phyloP scores from a whole-genome alignment of 2,888 invertebrate species.

The Frankliniella intonsa region DNA sequence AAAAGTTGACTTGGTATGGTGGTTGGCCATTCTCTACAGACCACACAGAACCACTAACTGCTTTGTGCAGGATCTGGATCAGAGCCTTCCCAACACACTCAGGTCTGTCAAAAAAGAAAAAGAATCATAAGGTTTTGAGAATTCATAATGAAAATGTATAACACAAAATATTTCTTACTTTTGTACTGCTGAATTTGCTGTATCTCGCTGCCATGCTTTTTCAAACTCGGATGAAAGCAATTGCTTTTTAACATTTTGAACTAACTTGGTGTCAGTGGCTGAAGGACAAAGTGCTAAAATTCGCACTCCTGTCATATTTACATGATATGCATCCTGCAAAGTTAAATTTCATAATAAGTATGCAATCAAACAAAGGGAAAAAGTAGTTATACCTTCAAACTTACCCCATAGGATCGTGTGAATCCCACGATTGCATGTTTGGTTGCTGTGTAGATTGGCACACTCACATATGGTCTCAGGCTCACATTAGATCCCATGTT shows the following conservation, averaged over 20 bases:
- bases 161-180: constrained; percentile 50
- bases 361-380: neutral
- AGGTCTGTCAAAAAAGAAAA: constrained; percentile 51
- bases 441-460: constrained; percentile 72
- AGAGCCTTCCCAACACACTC: constrained; percentile 66
- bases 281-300: constrained; percentile 68
- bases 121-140: neutral
- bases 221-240: constrained; percentile 67
- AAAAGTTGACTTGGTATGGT: constrained; percentile 53
- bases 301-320: constrained; percentile 64
- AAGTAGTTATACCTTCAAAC: constrained; percentile 37
- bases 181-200: constrained; percentile 58
- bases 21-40: constrained; percentile 63
- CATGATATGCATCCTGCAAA: constrained; percentile 64
- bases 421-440: constrained; percentile 71
- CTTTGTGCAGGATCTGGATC: constrained; percentile 60
- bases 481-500: constrained; percentile 72
- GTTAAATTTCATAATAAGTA: constrained; percentile 28
- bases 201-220: constrained; percentile 67
- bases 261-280: constrained; percentile 60
- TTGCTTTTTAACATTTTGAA: constrained; percentile 63
- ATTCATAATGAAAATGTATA: constrained; percentile 30
- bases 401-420: constrained; percentile 67
- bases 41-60: constrained; percentile 68
- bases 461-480: constrained; percentile 62